phyloP scores from a whole-genome alignment of 1,140 invertebrate species.

The Aphelenchoides avenae region DNA sequence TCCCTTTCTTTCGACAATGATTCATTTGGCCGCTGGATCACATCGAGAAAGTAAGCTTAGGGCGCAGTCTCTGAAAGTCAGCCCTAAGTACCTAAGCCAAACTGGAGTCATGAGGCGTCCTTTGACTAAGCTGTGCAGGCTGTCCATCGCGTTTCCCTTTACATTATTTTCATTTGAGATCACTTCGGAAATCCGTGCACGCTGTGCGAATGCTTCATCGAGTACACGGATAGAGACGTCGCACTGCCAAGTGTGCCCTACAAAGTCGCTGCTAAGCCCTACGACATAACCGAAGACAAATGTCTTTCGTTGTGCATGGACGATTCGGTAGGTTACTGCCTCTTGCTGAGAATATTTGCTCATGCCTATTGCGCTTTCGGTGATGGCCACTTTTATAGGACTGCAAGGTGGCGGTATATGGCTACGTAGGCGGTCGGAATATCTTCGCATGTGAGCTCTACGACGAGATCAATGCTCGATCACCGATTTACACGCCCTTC shows the following conservation, averaged over 20 bases:
- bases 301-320: slow-evolving; percentile 45
- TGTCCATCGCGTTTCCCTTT: too few relatives aligned
- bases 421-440: slow-evolving; percentile 50
- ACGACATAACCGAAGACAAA: slow-evolving; percentile 48
- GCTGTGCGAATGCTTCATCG: slow-evolving; percentile 52
- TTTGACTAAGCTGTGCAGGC: too few relatives aligned
- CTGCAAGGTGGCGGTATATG: slow-evolving; percentile 53
- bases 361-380: slow-evolving; percentile 12
- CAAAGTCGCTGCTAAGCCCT: slow-evolving; percentile 47
- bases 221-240: slow-evolving; percentile 51
- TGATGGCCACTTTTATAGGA: slow-evolving; percentile 47
- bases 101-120: too few relatives aligned
- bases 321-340: slow-evolving; percentile 34
- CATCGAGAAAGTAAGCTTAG: too few relatives aligned
- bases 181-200: slow-evolving; percentile 52
- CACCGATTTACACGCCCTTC: slow-evolving; percentile 45
- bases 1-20: too few relatives aligned
- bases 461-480: slow-evolving; percentile 22
- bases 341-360: neutral
- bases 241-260: slow-evolving; percentile 39
- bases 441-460: slow-evolving; percentile 55
- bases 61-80: too few relatives aligned
- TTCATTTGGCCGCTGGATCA: too few relatives aligned
- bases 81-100: too few relatives aligned
- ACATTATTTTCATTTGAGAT: too few relatives aligned